Base-by-base conservation (phyloP, 2,113 vertebrate species). In the Psilopsiagon aymara region DNA sequence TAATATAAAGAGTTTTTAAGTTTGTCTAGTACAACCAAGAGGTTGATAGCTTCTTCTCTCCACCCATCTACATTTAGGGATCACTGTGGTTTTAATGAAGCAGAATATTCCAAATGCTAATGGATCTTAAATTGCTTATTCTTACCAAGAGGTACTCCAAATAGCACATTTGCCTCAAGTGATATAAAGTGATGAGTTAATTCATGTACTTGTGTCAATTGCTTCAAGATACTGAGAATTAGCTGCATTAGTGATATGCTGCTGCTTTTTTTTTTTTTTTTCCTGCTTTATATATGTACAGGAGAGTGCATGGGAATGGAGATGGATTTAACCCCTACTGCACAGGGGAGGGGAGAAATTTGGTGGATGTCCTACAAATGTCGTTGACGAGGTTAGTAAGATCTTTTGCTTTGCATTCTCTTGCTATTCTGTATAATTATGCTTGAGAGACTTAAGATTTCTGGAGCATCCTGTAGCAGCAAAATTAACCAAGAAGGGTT, bases 41-140 rank as follows among this genome's bases (percentile, higher is more conserved):
- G 46, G 70, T 18, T 96, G 96, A 92, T 84, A 84, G 78, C 67
- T 79, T 41, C 89, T 71, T 85, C 49, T 76, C 66, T 94, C 51
- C 47, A 46, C 60, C 86, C 95, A 87, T 95, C 92, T 96, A 86
- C 91, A 80, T 92, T 89, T 96, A 87, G 63, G 86, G 63, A 91
- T 79, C 81, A 59, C 94, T 87, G 94, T 91, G 92, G 83, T 91
- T 94, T 96, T 95, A 96, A 97, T 89, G 86, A 96, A 91, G 78
- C 63, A 89, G 83, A 92, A 92, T 96, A 96, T 97, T 96, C 81
- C 74, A 95, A 94, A 97, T 94, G 95, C 92, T 95, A 97, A 97
- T 97, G 96, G 95, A 95, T 94, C 88, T 94, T 94, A 95, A 97
- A 97, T 97, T 97, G 92, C 95, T 96, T 94, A 95, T 93, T 96